Evolutionary conservation across 2,113 vertebrate genomes (phyloP).

Genomic region (Arothron firmamentum): DNA sequence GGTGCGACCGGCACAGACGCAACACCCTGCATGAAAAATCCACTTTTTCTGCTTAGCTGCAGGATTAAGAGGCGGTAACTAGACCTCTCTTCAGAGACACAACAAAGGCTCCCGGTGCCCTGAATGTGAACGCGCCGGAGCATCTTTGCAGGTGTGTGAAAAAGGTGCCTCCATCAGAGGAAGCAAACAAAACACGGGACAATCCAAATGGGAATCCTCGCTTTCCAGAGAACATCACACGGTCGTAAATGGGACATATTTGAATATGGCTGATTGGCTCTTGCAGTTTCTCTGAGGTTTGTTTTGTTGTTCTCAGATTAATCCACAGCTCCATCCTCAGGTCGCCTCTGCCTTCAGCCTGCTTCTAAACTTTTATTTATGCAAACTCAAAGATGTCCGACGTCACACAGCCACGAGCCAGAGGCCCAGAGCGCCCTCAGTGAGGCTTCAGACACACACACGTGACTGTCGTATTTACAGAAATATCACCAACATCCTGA

Average conservation of each 20-base stretch:
- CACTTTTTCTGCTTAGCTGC: slow-evolving; percentile 20
- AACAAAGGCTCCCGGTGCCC: slow-evolving; percentile 15
- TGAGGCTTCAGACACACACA: too few species aligned
- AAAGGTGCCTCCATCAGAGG: slow-evolving; percentile 33
- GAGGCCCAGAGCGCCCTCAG: too few species aligned
- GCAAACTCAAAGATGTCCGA: slow-evolving; percentile 15
- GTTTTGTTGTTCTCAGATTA: slow-evolving; percentile 41
- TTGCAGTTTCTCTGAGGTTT: slow-evolving; percentile 34
- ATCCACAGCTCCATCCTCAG: slow-evolving; percentile 53
- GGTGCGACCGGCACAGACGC: slow-evolving; percentile 17
- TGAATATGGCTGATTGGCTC: slow-evolving; percentile 36
- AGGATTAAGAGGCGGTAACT: slow-evolving; percentile 41
- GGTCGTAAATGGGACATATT: slow-evolving; percentile 5
- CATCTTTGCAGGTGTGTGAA: slow-evolving; percentile 23
- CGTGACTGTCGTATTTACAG: too few species aligned
- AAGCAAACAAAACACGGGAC: slow-evolving; percentile 16
- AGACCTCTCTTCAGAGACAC: slow-evolving; percentile 41
- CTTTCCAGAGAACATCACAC: slow-evolving; percentile 9
- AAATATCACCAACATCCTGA: too few species aligned
- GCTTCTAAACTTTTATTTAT: slow-evolving; percentile 49
- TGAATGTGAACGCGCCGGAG: slow-evolving; percentile 28
- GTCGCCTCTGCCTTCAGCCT: slow-evolving; percentile 22
- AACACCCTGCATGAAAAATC: slow-evolving; percentile 28
- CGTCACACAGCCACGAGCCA: too few species aligned
- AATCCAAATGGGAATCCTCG: slow-evolving; percentile 21